Base-by-base conservation (phyloP, 2,888 invertebrate species). In the Himalopsyche japonica region DNA sequence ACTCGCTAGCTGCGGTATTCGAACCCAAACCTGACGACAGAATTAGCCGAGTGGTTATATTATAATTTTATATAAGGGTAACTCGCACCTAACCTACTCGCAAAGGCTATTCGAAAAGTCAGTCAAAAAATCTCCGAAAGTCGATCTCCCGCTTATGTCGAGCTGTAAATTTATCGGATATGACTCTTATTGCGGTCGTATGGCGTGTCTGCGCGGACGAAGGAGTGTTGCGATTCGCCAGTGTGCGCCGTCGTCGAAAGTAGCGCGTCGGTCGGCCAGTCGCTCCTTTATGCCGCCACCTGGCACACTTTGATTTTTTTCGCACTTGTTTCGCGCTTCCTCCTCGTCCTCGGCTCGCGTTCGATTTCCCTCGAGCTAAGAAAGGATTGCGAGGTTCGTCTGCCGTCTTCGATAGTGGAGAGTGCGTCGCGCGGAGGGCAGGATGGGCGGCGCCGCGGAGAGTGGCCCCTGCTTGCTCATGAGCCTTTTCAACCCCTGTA, bases 391-490 rank as follows among this genome's bases (percentile, higher is more conserved):
- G 70, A 27, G 27, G 70, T 70, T 70, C 27, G 3, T 70, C 15
- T 24, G 4, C 70, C 20, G 30, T 15, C 20, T 27, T 27, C 12
- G 30, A 70, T 27, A 70, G 70, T 70, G 70, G 70, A 70, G 20
- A 70, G 24, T 27, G 79, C 78, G 82, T 48, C 47, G 32, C 43
- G 49, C 70, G 76, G 76, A 70, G 70, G 78, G 49, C 76, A 49
- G 70, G 78, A 87, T 87, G 37, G 88, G 87, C n/a, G 88, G 84
- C n/a, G 85, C 81, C 18, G 76, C 81, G 12, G 78, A 82, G 47
- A 79, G 76, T 24, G 47, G 85, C 34, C 81, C 47, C n/a, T 43
- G 83, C 79, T 81, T 81, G 76, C 82, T 85, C 32, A 80, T 85
- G 48, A 80, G 82, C 20, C 57, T 82, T 37, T 82, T 84, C 80